Evolutionary conservation across 2,797 vertebrate species (phyloP).

Genomic region (Chelmon rostratus): DNA sequence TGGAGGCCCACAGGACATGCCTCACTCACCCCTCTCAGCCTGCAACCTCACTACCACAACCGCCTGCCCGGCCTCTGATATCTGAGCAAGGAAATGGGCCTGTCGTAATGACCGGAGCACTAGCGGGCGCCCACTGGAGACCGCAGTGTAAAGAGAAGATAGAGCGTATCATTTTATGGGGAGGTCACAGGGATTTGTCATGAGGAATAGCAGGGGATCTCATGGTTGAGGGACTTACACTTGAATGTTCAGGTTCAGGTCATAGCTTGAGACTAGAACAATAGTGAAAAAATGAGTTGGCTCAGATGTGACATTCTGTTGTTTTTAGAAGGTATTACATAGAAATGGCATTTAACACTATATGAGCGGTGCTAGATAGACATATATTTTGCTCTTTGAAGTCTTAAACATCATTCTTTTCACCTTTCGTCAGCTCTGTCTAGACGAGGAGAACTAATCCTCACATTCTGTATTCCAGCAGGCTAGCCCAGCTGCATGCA

Average conservation of each 20-base stretch:
- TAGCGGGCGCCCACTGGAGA: slow-evolving; percentile 29
- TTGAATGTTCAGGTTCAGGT: slow-evolving; percentile 35
- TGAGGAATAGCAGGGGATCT: slow-evolving; percentile 45
- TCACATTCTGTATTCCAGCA: slow-evolving; percentile 44
- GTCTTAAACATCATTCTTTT: slow-evolving; percentile 28
- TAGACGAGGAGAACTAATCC: slow-evolving; percentile 51
- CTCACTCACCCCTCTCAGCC: slow-evolving; percentile 39
- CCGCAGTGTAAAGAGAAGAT: slow-evolving; percentile 43
- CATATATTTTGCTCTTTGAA: slow-evolving; percentile 39
- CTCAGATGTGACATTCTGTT: slow-evolving; percentile 16
- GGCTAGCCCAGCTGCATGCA: slow-evolving; percentile 13
- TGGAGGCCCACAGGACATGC: slow-evolving; percentile 67
- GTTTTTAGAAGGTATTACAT: slow-evolving; percentile 25
- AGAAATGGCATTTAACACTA: slow-evolving; percentile 2
- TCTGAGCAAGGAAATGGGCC: slow-evolving; percentile 29
- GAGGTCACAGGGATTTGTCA: slow-evolving; percentile 53
- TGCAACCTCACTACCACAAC: slow-evolving; percentile 37
- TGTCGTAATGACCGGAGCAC: slow-evolving; percentile 50
- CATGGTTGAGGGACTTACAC: slow-evolving; percentile 45
- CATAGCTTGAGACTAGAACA: slow-evolving; percentile 35
- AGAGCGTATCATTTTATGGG: slow-evolving; percentile 50
- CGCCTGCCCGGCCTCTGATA: slow-evolving; percentile 33
- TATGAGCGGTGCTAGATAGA: neutral
- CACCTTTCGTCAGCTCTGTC: slow-evolving; percentile 24
- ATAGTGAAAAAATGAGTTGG: neutral